These are phyloP conservation scores for Solenopsis fugax DNA, from an alignment of 1,140 invertebrate genomes.

Conservation along the genomic window DNA sequence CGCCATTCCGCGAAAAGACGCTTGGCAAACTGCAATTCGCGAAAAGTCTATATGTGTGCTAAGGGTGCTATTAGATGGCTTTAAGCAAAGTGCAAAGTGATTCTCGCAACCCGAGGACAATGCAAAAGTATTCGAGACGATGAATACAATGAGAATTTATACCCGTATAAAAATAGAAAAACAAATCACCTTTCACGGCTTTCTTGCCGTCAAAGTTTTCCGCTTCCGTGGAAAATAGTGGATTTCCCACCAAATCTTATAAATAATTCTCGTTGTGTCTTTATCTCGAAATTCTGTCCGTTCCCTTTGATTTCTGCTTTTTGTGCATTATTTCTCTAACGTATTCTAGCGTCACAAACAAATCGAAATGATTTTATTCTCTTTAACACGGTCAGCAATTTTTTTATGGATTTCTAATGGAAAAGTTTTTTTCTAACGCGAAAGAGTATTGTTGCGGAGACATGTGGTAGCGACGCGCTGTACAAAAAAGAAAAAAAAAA, in stretches of 20 bases:
- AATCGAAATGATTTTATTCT: background rate
- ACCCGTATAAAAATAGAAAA: constrained; percentile 42
- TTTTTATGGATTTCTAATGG: background rate
- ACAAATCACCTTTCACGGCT: background rate
- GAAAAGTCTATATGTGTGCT: constrained; percentile 28
- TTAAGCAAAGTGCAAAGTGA: background rate
- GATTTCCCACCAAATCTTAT: background rate
- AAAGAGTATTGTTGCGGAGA: constrained; percentile 13
- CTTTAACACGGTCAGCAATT: background rate
- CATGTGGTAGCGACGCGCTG: background rate
- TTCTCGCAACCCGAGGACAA: background rate
- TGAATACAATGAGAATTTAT: background rate
- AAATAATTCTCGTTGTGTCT: background rate
- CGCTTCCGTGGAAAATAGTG: background rate
- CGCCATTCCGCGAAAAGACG: background rate
- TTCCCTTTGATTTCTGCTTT: background rate
- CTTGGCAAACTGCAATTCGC: background rate
- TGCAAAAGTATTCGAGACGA: background rate
- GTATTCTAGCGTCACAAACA: background rate
- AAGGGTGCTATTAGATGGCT: constrained; percentile 3
- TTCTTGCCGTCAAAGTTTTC: background rate
- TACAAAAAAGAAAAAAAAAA: constrained; percentile 24
- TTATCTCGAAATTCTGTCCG: constrained; percentile 9
- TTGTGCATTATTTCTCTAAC: background rate
- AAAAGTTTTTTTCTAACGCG: background rate